phyloP scores from a whole-genome alignment of 2,888 invertebrate species.

The Dromius quadrimaculatus region DNA sequence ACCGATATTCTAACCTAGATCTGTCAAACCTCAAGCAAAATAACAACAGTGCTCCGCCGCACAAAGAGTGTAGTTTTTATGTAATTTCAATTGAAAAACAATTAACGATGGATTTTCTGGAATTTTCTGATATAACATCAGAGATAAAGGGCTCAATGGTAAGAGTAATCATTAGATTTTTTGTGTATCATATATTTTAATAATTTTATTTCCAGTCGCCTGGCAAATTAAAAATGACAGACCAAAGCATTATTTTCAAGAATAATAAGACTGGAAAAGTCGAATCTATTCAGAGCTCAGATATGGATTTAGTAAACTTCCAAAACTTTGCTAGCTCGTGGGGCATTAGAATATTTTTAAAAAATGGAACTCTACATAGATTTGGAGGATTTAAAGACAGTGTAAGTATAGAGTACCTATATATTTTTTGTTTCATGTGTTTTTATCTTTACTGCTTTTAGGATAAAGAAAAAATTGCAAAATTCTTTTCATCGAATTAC shows the following conservation, averaged over 20 bases:
- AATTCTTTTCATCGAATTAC: slow-evolving; percentile 88
- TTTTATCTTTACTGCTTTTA: slow-evolving; percentile 63
- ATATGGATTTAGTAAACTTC: slow-evolving; percentile 92
- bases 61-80: neutral
- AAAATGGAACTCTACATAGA: slow-evolving; percentile 90
- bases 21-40: no score
- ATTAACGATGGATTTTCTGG: slow-evolving; percentile 82
- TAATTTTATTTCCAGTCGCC: slow-evolving; percentile 76
- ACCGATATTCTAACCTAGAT: no score
- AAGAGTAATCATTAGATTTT: slow-evolving; percentile 61
- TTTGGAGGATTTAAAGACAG: slow-evolving; percentile 95
- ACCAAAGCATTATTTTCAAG: slow-evolving; percentile 91
- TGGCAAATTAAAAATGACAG: slow-evolving; percentile 92
- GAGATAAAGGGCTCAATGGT: slow-evolving; percentile 92
- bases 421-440: neutral
- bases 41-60: no score
- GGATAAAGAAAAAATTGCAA: slow-evolving; percentile 94
- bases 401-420: slow-evolving; percentile 67
- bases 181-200: neutral
- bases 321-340: slow-evolving; percentile 91
- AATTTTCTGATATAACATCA: slow-evolving; percentile 86
- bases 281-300: slow-evolving; percentile 85
- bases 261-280: slow-evolving; percentile 97
- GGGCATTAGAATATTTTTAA: slow-evolving; percentile 90
- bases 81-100: neutral